These are phyloP conservation scores for Diadophis punctatus DNA, from an alignment of 2,113 vertebrate species.

Conservation along the genomic window DNA sequence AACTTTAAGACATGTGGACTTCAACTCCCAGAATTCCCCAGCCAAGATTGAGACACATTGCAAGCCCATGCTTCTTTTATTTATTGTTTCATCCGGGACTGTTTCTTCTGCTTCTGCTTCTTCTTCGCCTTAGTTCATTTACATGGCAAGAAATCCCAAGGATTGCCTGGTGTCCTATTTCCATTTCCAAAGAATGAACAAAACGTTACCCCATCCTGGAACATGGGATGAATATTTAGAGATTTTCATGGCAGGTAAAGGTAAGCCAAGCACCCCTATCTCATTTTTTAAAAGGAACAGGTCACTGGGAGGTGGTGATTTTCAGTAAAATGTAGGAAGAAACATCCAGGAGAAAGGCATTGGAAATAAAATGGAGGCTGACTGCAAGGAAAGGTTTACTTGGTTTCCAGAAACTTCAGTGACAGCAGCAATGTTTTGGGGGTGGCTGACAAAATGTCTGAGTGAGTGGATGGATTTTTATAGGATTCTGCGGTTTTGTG, in stretches of 20 bases:
- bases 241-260: conserved; percentile 57
- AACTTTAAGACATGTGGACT: background rate
- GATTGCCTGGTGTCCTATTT: conserved; percentile 69
- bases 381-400: too few relatives aligned
- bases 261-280: conserved; percentile 27
- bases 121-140: conserved; percentile 55
- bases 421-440: too few relatives aligned
- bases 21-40: background rate
- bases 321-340: background rate
- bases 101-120: background rate
- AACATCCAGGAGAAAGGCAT: too few relatives aligned
- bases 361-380: too few relatives aligned
- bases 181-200: conserved; percentile 67
- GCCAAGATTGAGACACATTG: background rate
- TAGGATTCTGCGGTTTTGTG: too few relatives aligned
- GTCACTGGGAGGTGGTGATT: background rate
- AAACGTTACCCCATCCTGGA: conserved; percentile 57
- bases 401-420: too few relatives aligned
- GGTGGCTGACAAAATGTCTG: too few relatives aligned
- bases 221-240: conserved; percentile 64
- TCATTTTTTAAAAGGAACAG: background rate
- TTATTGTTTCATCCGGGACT: background rate
- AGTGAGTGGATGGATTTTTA: too few relatives aligned
- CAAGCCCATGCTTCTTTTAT: background rate
- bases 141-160: conserved; percentile 60